phyloP scores from a whole-genome alignment of 2,113 vertebrate genomes.

The Parus major region DNA sequence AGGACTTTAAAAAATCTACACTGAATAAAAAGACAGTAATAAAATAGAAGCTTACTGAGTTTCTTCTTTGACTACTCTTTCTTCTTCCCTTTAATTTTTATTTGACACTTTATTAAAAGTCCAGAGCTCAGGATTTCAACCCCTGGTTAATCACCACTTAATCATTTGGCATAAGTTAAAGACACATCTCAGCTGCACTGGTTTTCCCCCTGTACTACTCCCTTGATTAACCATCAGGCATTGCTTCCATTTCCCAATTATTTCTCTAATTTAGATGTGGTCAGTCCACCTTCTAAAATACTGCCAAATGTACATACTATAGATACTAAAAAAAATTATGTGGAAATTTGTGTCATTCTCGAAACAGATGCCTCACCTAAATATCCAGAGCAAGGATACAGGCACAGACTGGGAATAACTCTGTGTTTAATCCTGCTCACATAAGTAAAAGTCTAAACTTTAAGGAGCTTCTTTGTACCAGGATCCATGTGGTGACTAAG shows the following conservation, averaged over 20 bases:
- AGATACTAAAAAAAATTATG: neutral
- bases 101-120: conserved; percentile 49
- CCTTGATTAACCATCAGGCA: neutral
- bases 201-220: neutral
- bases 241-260: neutral
- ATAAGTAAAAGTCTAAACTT: neutral
- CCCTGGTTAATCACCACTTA: conserved; percentile 33
- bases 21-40: neutral
- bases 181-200: neutral
- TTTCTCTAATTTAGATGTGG: neutral
- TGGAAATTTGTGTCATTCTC: neutral
- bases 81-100: conserved; percentile 38
- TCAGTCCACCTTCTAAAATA: neutral
- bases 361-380: neutral
- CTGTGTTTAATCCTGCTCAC: neutral
- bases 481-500: neutral
- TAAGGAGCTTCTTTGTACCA: neutral
- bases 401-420: neutral
- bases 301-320: too few species aligned
- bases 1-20: neutral
- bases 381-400: neutral
- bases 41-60: neutral
- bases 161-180: conserved; percentile 20
- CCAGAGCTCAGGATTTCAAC: conserved; percentile 25
- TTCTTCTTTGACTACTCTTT: neutral